These are phyloP conservation scores for Drosophila anomalata DNA, from an alignment of 2,888 invertebrate species.

Conservation along the genomic window DNA sequence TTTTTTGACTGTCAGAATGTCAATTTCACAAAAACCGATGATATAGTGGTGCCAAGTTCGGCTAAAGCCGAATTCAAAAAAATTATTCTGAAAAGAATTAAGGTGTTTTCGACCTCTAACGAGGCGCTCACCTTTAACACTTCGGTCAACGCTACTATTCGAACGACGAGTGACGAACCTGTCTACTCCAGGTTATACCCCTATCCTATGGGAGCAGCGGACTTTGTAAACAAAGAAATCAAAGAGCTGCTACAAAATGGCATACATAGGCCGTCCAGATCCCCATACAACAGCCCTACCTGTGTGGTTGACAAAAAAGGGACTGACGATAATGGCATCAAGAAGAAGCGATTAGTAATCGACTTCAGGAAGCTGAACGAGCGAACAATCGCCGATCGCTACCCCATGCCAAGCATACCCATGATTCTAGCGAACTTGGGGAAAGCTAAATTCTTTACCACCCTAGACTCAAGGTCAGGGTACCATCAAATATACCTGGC, in stretches of 20 bases:
- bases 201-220: slow-evolving; percentile 8
- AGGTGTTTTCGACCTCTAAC: too few species aligned
- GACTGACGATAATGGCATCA: slow-evolving; percentile 7
- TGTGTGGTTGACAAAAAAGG: slow-evolving; percentile 10
- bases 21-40: too few species aligned
- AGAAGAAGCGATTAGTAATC: slow-evolving; percentile 58
- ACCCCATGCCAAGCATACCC: slow-evolving; percentile 74
- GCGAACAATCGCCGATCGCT: slow-evolving; percentile 59
- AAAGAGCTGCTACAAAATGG: slow-evolving; percentile 1
- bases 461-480: slow-evolving; percentile 52
- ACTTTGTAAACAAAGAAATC: slow-evolving; percentile 6
- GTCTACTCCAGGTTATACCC: slow-evolving; percentile 6
- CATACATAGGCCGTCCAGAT: not conserved
- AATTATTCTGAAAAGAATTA: too few species aligned
- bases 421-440: slow-evolving; percentile 81
- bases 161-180: not conserved
- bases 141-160: too few species aligned
- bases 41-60: too few species aligned
- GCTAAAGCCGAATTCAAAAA: too few species aligned
- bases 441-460: slow-evolving; percentile 78
- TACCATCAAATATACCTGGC: too few species aligned
- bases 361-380: slow-evolving; percentile 81
- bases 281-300: slow-evolving; percentile 6
- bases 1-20: too few species aligned
- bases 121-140: too few species aligned